phyloP scores from a whole-genome alignment of 2,113 vertebrate genomes.

The Asarcornis scutulata region DNA sequence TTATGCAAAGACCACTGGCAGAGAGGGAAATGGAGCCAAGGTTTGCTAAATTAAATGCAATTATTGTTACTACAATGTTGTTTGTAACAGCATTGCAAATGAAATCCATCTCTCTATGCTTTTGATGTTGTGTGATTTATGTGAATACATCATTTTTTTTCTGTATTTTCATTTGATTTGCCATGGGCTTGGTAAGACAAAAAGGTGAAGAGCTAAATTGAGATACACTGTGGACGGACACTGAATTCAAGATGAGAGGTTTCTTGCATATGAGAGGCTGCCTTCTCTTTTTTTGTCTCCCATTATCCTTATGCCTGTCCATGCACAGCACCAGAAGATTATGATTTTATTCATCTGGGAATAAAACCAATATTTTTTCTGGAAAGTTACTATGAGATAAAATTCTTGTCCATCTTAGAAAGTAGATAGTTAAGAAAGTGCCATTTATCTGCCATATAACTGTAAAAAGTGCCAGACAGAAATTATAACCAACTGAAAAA shows the following conservation, averaged over 20 bases:
- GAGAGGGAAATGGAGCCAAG: background rate
- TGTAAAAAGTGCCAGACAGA: background rate
- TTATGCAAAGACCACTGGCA: background rate
- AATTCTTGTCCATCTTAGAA: background rate
- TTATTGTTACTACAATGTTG: background rate
- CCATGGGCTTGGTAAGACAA: background rate
- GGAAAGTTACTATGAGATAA: background rate
- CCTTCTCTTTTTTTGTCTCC: background rate
- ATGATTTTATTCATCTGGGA: background rate
- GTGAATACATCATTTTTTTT: background rate
- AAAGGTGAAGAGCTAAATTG: background rate
- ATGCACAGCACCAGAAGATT: fast-evolving
- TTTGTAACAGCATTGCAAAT: background rate
- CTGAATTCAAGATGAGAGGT: background rate
- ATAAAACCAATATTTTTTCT: background rate
- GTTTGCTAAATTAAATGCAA: background rate
- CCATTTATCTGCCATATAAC: background rate
- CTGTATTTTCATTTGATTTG: background rate
- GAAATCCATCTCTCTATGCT: background rate
- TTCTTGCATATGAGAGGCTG: background rate
- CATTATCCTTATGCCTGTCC: background rate
- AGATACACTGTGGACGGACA: background rate
- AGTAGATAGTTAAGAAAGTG: background rate
- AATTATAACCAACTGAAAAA: background rate
- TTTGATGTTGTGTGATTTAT: background rate